Base-by-base conservation (phyloP, 2,113 vertebrate species). In the Fregetta grallaria region DNA sequence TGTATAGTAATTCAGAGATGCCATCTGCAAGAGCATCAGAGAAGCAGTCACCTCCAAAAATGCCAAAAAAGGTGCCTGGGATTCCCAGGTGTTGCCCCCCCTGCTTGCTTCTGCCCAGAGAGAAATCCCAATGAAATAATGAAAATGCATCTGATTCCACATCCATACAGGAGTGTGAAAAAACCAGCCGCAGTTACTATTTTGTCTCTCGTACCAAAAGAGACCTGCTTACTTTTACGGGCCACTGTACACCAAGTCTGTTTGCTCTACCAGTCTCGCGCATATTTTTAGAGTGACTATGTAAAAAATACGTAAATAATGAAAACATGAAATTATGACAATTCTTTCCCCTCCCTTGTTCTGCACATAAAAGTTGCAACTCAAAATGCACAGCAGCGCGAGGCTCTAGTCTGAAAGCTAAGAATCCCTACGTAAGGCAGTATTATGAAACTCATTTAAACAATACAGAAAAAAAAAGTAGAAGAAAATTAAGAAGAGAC, bases 161-260 rank as follows among this genome's bases (percentile, higher is more conserved):
- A 65, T 26, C 40, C 30, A 16, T n/a, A 30, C 2, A 0, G 40
- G 10, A 68, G 15, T 23, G 13, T 42, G 34, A 78, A 80, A 82
- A 36, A 72, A 55, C 5, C 2, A 1, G 19, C 10, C 0, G 1
- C n/a, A 45, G 16, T 50, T 67, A 67, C 16, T 38, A 7, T 65
- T 71, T 70, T 27, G 17, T 34, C 68, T 62, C 50, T 77, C 62
- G 38, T 56, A n/a, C 53, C 40, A 68, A 82, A 78, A 19, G 7
- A 50, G 42, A 32, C n/a, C 15, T 26, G 52, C 9, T 86, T 40
- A 40, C 40, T 58, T 66, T 70, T 36, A 80, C 76, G 40, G 14
- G 38, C 3, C 78, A 9, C 15, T 50, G 32, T 68, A 72, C 23
- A 52, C 11, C 16, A 66, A 52, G 19, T 32, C 71, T 84, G 36